Conservation (phyloP, 1,140 invertebrate genomes). For the Drosophila ficusphila region DNA sequence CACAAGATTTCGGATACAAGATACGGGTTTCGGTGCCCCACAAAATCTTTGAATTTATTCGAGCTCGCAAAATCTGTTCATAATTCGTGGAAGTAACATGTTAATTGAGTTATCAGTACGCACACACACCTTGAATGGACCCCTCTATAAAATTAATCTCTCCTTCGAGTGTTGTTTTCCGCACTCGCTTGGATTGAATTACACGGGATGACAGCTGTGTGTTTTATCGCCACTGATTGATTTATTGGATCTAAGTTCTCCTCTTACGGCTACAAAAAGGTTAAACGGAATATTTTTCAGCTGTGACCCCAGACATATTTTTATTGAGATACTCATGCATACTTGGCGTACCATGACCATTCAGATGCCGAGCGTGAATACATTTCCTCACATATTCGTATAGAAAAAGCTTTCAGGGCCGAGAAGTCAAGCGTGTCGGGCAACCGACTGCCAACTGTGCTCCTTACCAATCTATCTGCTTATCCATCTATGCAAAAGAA, state of each 20-base stretch:
- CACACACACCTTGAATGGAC: slow-evolving; percentile 52
- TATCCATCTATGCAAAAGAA: slow-evolving; percentile 74
- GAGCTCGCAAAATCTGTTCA: slow-evolving; percentile 65
- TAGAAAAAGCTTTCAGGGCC: slow-evolving; percentile 39
- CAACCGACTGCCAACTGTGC: slow-evolving; percentile 10
- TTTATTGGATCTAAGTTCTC: slow-evolving; percentile 44
- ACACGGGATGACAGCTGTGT: slow-evolving; percentile 58
- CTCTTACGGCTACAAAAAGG: slow-evolving; percentile 19
- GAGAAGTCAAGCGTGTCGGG: slow-evolving; percentile 65
- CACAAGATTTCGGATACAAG: slow-evolving; percentile 44
- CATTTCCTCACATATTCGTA: slow-evolving; percentile 37
- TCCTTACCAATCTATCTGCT: slow-evolving; percentile 49
- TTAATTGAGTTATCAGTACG: slow-evolving; percentile 75
- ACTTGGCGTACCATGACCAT: slow-evolving; percentile 3
- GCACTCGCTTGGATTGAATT: slow-evolving; percentile 53
- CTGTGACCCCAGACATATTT: slow-evolving; percentile 38
- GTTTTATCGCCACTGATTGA: slow-evolving; percentile 44
- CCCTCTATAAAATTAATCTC: slow-evolving; percentile 30
- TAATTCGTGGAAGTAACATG: slow-evolving; percentile 77
- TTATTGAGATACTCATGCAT: slow-evolving; percentile 38
- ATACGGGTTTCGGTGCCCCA: slow-evolving; percentile 14
- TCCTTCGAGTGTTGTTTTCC: slow-evolving; percentile 64
- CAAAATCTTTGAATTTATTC: slow-evolving; percentile 10
- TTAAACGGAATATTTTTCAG: slow-evolving; percentile 11
- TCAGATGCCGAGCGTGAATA: slow-evolving; percentile 52